Conservation (phyloP, 2,113 vertebrate species). For the Sapayoa aenigma region DNA sequence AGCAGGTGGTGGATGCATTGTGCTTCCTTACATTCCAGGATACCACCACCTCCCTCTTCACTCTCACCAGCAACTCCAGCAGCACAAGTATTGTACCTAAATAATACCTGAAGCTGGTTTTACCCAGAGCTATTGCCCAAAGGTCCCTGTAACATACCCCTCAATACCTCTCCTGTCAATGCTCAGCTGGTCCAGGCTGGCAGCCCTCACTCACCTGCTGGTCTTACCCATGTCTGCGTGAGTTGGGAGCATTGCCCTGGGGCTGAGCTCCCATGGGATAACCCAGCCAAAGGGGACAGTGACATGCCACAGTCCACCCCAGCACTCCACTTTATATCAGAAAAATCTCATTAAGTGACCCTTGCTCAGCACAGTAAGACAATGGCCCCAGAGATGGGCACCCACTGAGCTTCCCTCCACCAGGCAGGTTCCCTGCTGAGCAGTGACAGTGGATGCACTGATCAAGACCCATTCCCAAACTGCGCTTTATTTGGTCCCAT, state of each 20-base stretch:
- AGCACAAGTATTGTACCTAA: not conserved
- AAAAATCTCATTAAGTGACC: not conserved
- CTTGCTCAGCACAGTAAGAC: not conserved
- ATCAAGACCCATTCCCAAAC: not conserved
- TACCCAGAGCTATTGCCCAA: not conserved
- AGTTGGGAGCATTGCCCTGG: not conserved
- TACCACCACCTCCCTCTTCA: fast-evolving
- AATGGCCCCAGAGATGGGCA: not conserved
- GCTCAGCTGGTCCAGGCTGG: not conserved
- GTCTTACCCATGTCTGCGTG: not conserved
- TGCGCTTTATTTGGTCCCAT: fast-evolving
- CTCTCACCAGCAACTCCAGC: not conserved
- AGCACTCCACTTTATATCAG: not conserved
- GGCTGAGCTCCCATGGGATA: not conserved
- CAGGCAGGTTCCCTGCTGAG: not conserved
- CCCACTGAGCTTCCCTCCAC: not conserved
- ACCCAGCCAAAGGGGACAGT: not conserved
- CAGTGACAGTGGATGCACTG: fast-evolving
- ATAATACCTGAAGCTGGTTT: not conserved
- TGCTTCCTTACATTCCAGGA: not conserved
- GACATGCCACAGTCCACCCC: not conserved
- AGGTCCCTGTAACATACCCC: not conserved
- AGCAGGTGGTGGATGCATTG: not conserved
- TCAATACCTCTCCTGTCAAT: fast-evolving
- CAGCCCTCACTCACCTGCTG: not conserved